Conservation (phyloP, 1,140 invertebrate genomes). For the Drosophila neocordata region DNA sequence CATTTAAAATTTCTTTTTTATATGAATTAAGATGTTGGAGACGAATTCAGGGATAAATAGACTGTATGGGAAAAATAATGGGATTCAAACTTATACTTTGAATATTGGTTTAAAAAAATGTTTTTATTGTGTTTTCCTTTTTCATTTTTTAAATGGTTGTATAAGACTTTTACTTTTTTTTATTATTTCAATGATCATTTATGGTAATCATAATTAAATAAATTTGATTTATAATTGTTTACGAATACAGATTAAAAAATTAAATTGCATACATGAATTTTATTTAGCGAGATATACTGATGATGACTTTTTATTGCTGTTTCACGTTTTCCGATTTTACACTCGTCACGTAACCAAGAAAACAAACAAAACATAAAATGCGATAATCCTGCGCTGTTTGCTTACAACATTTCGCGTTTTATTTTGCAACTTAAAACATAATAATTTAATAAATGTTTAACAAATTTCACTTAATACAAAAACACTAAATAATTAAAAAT, state of each 20-base stretch:
- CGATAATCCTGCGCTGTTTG: constrained; percentile 48
- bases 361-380: constrained; percentile 40
- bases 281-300: constrained; percentile 29
- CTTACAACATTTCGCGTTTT: constrained; percentile 74
- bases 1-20: not conserved
- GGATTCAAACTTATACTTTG: not conserved
- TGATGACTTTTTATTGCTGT: constrained; percentile 30
- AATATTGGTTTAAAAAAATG: constrained; percentile 45
- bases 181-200: constrained; percentile 40
- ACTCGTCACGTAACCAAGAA: constrained; percentile 20
- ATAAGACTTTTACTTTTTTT: constrained; percentile 36
- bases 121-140: constrained; percentile 40
- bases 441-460: constrained; percentile 82
- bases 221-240: constrained; percentile 38
- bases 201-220: constrained; percentile 32
- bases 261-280: constrained; percentile 43
- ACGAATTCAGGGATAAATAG: not conserved
- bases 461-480: constrained; percentile 80
- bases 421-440: constrained; percentile 80
- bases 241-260: constrained; percentile 45
- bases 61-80: not conserved
- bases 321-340: constrained; percentile 17
- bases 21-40: not conserved
- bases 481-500: constrained; percentile 81
- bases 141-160: constrained; percentile 50